Evolutionary conservation across 2,888 invertebrate species (phyloP), one percentile per base, ranked within the genome.

Genomic region (Ophion ellenae): DNA sequence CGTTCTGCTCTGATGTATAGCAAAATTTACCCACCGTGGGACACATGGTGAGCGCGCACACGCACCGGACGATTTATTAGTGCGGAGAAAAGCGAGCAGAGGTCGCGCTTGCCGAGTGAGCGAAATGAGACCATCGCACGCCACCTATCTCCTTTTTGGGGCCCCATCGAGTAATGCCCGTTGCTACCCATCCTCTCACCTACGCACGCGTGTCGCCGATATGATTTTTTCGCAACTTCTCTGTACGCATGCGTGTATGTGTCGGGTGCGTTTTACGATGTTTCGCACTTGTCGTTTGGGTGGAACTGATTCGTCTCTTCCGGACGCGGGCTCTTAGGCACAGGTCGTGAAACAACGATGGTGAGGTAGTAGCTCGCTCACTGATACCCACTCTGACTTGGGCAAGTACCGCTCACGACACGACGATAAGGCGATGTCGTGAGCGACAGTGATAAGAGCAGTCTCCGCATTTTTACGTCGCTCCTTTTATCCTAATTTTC

Each of bases 281-380:
- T 81, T 89, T 90, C 89, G 88, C 88, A 89, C 88, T 87, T 91
- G 87, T 88, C 88, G 89, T 91, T 91, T 89, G 89, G 88, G 89
- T 89, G 89, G 90, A 91, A 92, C 90, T 90, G 90, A 91, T 92
- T 91, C 87, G 86, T 87, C 76, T 75, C 88, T 92, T 90, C 90
- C 91, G 90, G n/a, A 11, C 36, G 14, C 14, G 47, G 28, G 32
- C 17, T 28, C 24, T 45, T 14, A 69, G 11, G 1, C 40, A 40
- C 40, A 69, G 20, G 1, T 24, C 24, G 11, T 69, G 40, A 11
- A 24, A 24, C 5, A 2, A 45, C 20, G 11, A 67, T 32, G 14
- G 2, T 10, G 3, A 14, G 14, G 14, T 14, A 24, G 0, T 20
- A 40, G 5, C 45, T 69, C 10, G 24, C n/a, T 6, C n/a, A n/a